A percentile compares a stretch with the other conserved stretches of the same genome.
Evolutionary conservation across 92 coral and sea anemone species (phyloP).

Genomic region (Zoanthus sociatus): DNA sequence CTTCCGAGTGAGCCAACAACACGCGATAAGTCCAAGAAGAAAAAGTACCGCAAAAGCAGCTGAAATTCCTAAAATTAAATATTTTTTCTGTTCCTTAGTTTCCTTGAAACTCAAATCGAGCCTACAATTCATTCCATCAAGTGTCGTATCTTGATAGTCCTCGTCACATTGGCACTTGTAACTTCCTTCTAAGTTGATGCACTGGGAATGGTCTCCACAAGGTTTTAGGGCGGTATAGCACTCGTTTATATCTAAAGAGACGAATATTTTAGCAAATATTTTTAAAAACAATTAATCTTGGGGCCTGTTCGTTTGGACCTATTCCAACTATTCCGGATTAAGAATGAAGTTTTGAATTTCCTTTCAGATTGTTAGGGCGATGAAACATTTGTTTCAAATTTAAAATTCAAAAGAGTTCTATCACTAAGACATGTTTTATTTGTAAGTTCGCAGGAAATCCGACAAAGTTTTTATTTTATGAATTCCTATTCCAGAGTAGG

Average conservation of each 20-base stretch:
- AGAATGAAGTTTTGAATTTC: too few species aligned
- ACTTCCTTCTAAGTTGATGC: neutral
- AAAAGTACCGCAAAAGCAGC: constrained; percentile 5
- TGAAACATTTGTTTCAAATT: too few species aligned
- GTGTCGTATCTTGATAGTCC: neutral
- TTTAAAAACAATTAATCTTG: neutral
- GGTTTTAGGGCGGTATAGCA: constrained; percentile 10
- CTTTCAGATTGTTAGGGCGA: too few species aligned
- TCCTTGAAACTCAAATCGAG: neutral
- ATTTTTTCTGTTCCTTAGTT: neutral
- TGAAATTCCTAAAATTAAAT: constrained; percentile 19
- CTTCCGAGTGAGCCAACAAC: neutral
- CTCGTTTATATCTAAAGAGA: constrained; percentile 19
- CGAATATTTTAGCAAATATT: neutral
- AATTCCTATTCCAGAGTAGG: too few species aligned
- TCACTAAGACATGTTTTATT: too few species aligned
- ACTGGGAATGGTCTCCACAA: constrained; percentile 25
- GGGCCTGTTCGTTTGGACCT: too few species aligned
- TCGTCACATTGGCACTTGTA: constrained; percentile 19
- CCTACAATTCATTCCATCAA: neutral
- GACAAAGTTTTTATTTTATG: too few species aligned
- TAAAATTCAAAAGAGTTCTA: too few species aligned
- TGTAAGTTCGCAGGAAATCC: too few species aligned
- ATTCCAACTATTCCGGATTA: too few species aligned
- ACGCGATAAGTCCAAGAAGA: neutral